Conservation (phyloP, 2,113 vertebrate genomes). For the Cyprinodon brontotheroides region DNA sequence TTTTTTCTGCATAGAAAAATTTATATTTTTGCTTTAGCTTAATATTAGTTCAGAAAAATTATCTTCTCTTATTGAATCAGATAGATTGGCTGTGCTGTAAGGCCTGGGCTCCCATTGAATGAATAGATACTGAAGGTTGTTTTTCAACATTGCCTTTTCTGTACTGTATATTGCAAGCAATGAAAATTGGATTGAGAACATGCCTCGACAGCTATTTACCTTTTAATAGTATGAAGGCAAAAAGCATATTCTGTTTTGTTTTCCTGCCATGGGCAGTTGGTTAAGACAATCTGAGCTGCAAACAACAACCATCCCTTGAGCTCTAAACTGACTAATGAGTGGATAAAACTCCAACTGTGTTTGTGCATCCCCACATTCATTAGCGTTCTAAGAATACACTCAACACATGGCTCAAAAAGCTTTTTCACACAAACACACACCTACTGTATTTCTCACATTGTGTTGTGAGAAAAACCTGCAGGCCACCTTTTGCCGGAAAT, state of each 20-base stretch:
- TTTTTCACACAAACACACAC: background rate
- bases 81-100: constrained; percentile 1
- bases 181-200: background rate
- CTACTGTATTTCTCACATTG: background rate
- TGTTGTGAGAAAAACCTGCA: constrained; percentile 12
- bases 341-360: constrained; percentile 2
- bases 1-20: background rate
- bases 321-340: constrained; percentile 10
- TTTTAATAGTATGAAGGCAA: background rate
- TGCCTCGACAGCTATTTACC: background rate
- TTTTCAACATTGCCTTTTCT: constrained; percentile 1
- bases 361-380: constrained; percentile 13
- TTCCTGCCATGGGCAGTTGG: background rate
- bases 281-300: background rate
- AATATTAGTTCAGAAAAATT: constrained; percentile 23
- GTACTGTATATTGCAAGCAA: background rate
- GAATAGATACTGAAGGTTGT: constrained; percentile 1
- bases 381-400: constrained; percentile 19
- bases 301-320: background rate
- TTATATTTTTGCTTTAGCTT: background rate
- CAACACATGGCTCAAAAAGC: background rate
- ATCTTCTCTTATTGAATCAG: constrained; percentile 16
- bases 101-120: background rate
- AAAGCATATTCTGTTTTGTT: background rate
- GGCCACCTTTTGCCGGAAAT: constrained; percentile 5